Evolutionary conservation across 2,113 vertebrate genomes (phyloP).

Genomic region (Chaenogobius annularis): DNA sequence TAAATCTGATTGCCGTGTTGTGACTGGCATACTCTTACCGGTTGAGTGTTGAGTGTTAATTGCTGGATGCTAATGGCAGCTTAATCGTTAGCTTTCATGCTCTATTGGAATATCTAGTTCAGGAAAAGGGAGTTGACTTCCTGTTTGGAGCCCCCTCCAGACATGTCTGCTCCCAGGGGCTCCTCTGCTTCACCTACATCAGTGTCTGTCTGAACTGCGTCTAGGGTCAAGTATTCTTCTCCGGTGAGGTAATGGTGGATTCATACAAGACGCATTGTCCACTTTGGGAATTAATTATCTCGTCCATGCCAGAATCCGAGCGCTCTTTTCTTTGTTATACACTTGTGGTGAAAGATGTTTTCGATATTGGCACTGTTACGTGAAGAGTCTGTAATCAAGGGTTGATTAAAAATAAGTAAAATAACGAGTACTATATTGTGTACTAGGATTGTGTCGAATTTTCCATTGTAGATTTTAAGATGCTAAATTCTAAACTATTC

Average conservation of each 20-base stretch:
- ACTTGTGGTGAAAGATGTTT: neutral
- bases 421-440: too few species aligned
- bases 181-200: constrained; percentile 50
- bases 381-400: neutral
- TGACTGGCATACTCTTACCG: neutral
- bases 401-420: neutral
- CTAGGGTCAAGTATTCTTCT: constrained; percentile 61
- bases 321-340: constrained; percentile 6
- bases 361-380: neutral
- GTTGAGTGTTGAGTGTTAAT: neutral
- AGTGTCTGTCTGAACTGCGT: constrained; percentile 52
- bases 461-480: too few species aligned
- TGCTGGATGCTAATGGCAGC: constrained; percentile 48
- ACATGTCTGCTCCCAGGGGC: constrained; percentile 44
- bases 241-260: constrained; percentile 68
- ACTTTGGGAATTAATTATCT: constrained; percentile 1
- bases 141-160: constrained; percentile 59
- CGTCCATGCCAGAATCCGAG: constrained; percentile 12
- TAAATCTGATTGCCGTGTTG: neutral
- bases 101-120: constrained; percentile 57
- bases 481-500: too few species aligned
- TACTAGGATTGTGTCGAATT: too few species aligned
- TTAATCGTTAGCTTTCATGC: constrained; percentile 58
- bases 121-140: constrained; percentile 76
- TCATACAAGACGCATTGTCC: constrained; percentile 36